A percentile compares a stretch with the other conserved stretches of the same genome.
Conservation (phyloP, 2,888 invertebrate species). For the Apodemia mormo region DNA sequence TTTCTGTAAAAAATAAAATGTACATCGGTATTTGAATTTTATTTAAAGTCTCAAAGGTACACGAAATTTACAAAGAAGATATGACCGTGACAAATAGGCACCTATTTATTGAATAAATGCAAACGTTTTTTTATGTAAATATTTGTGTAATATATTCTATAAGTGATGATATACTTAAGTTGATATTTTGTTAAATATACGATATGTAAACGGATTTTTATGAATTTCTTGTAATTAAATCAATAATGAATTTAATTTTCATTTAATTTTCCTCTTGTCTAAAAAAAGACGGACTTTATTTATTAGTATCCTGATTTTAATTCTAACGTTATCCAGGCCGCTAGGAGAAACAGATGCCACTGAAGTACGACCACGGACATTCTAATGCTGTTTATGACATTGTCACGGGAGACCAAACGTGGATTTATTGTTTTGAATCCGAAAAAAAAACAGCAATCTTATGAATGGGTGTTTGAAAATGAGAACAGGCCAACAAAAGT, state of each 20-base stretch:
- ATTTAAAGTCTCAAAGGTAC: not conserved
- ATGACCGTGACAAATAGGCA: conserved; percentile 24
- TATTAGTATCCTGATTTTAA: too few species aligned
- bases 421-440: too few species aligned
- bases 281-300: conserved; percentile 1
- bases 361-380: too few species aligned
- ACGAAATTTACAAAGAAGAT: not conserved
- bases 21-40: too few species aligned
- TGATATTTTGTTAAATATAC: conserved; percentile 24
- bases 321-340: too few species aligned
- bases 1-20: too few species aligned
- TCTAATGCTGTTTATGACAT: too few species aligned
- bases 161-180: conserved; percentile 41
- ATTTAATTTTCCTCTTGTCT: conserved; percentile 19
- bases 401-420: too few species aligned
- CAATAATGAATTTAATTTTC: conserved; percentile 20
- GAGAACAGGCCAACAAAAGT: too few species aligned
- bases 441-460: too few species aligned
- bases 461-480: too few species aligned
- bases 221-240: conserved; percentile 27
- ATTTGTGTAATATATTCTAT: conserved; percentile 52
- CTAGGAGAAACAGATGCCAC: too few species aligned
- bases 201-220: conserved; percentile 25
- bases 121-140: conserved; percentile 52
- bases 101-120: conserved; percentile 38